Evolutionary conservation across 2,888 invertebrate species (phyloP), one percentile per base, ranked within the genome.

Genomic region (Choristoneura rosaceana): DNA sequence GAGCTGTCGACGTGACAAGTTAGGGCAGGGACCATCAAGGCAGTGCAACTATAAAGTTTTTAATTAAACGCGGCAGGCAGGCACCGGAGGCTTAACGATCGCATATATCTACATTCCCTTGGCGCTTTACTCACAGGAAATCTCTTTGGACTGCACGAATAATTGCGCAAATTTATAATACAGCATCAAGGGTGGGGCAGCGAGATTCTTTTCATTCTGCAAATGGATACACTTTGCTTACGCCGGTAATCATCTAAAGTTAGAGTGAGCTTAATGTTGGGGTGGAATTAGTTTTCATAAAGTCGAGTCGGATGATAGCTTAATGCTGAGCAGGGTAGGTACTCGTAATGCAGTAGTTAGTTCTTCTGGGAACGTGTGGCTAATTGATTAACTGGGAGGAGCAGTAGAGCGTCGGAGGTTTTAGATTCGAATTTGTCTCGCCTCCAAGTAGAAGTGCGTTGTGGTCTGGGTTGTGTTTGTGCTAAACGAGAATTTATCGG

Each of bases 141-240:
- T 91, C 86, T 90, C 86, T 84, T 82, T 82, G 83, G 84, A 85
- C 81, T 82, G 87, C 82, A 84, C 84, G 86, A 91, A 87, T 91
- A 90, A 92, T 91, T 88, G 88, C 85, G 82, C 81, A 84, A 90
- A 92, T 92, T 92, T 90, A 91, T 90, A 89, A 90, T 84, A 83
- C 84, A 80, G 85, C 87, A 89, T 90, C 85, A 84, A 83, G 81
- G 83, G 85, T 85, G 78, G 78, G 81, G 80, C 77, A 66, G 78
- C 75, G 74, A 74, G 79, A 79, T 83, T 84, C 82, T 84, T 85
- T 84, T 83, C 83, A 82, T 85, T 81, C 80, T 76, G 82, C 70
- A 81, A 82, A 85, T 85, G 84, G 80, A 86, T 83, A 83, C 81
- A 82, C 84, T 86, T 85, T 82, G 84, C 88, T 84, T 83, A 83